Evolutionary conservation across 1,140 invertebrate genomes (phyloP), one percentile per base, ranked within the genome.

Genomic region (Lerema accius): DNA sequence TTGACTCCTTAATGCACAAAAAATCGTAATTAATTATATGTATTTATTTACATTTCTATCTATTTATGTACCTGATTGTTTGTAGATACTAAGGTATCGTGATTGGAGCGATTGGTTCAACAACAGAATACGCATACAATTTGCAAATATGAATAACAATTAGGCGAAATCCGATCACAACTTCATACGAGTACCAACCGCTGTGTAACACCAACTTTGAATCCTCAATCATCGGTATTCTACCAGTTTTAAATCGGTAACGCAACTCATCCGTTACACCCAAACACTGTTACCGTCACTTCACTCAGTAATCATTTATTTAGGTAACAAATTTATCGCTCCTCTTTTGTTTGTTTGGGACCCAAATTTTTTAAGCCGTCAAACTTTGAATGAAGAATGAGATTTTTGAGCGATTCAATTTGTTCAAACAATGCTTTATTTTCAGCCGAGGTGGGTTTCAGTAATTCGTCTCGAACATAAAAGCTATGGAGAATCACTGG

Each of bases 141-240:
- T 73, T 73, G 71, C 71, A 73, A 71, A 71, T 71, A 73, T 73
- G 71, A 73, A 73, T 73, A 65, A 53, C 63, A 73, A 74, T 71
- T 61, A 51, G 61, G n/a, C 23, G 32, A 65, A 37, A 42, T 11
- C 37, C 11, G 2, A 37, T 13, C 23, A 11, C 11, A 7, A 55
- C n/a, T 55, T 4, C 50, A 10, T 13, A n/a, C n/a, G 16, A 42
- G 39, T 39, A 55, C 50, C 37, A 39, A 26, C 15, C 15, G 37
- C 45, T 28, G 4, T 10, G 14, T 40, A 15, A 14, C 17, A 13
- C 19, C 50, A 26, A 55, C 37, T 55, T 55, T 26, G 11, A 40
- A 23, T 23, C 23, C 50, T 55, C 50, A 13, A 42, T 55, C 50
- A 13, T 55, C 50, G 32, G 35, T 7, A 48, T 37, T 40, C 15